Evolutionary conservation across 2,113 vertebrate genomes (phyloP), one percentile per base, ranked within the genome.

Genomic region (Cyanoderma ruficeps): DNA sequence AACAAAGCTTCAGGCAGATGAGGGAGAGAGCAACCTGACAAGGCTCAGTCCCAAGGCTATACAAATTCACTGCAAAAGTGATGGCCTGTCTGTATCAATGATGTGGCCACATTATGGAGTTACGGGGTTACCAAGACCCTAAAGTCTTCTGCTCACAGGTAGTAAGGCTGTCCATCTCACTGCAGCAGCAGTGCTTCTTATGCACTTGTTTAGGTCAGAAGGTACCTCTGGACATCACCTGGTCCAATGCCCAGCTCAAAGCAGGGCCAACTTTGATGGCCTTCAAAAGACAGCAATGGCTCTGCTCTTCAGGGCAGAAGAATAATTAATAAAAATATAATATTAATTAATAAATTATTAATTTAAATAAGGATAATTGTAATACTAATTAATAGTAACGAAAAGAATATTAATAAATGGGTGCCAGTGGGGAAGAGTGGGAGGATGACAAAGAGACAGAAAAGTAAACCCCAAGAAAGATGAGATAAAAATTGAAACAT

Each of bases 351-450:
- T 46, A 11, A 46, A 47, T 23, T 13, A 47, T 13, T 12, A 47
- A 47, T 47, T 47, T 23, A 47, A 61, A 55, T 30, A 25, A 49
- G 42, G 19, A 44, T 13, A 37, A 42, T 31, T 50, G 7, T 12
- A 42, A 37, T 42, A 37, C 23, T 60, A 49, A 42, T 18, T 7
- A 25, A 33, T 14, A 33, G 21, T 11, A 69, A 49, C 23, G 57
- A 47, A 27, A 15, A 4, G 3, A 50, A 28, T 64, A 33, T 56
- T 50, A 64, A 71, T 56, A 64, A 64, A 53, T 41, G 15, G 7
- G 4, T 2, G 8, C 4, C 49, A 55, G 27, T 0, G 0, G 28
- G 14, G 23, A 41, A 65, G 8, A 27, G 15, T 9, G 10, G 13
- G 9, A 21, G 2, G 2, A 39, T 22, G 83, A 42, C 23, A 72